A percentile compares a stretch with the other conserved stretches of the same genome.
Conservation (phyloP, 2,113 vertebrate species). For the Eurystomus gularis region DNA sequence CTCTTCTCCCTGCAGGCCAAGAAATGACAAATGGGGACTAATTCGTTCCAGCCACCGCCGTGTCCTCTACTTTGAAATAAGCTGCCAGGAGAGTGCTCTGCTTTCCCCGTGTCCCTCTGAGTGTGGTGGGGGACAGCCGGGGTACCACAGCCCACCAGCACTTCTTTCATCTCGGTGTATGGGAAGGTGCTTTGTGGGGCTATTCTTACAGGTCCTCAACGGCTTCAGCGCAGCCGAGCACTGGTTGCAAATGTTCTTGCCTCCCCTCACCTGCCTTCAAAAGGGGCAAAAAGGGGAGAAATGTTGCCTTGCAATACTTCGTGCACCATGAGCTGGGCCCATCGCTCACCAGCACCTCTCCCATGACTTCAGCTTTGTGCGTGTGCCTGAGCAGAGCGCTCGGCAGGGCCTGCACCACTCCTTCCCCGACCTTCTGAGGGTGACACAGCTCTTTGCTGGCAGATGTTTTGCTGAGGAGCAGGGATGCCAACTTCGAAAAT, state of each 20-base stretch:
- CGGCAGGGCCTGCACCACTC: background rate
- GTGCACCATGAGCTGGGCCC: background rate
- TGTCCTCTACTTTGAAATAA: background rate
- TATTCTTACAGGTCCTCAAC: background rate
- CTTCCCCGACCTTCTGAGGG: background rate
- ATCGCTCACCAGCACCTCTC: background rate
- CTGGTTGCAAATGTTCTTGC: background rate
- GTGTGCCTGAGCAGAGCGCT: background rate
- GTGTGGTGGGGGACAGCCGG: accelerated
- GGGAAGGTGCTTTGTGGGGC: background rate
- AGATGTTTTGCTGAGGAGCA: background rate
- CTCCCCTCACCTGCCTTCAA: background rate
- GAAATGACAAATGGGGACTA: background rate
- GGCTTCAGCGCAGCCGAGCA: accelerated
- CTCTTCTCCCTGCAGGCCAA: background rate
- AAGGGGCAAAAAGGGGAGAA: background rate
- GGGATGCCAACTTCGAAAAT: background rate
- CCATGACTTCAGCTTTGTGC: background rate
- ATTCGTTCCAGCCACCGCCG: background rate
- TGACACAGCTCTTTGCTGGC: background rate
- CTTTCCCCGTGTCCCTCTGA: background rate
- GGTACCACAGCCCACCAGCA: accelerated
- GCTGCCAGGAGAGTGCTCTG: background rate
- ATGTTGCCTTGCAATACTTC: background rate
- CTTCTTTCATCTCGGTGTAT: accelerated